Conservation (phyloP, 37 sponge, comb jelly and placozoan genomes). For the Aphrocallistes beatrix region DNA sequence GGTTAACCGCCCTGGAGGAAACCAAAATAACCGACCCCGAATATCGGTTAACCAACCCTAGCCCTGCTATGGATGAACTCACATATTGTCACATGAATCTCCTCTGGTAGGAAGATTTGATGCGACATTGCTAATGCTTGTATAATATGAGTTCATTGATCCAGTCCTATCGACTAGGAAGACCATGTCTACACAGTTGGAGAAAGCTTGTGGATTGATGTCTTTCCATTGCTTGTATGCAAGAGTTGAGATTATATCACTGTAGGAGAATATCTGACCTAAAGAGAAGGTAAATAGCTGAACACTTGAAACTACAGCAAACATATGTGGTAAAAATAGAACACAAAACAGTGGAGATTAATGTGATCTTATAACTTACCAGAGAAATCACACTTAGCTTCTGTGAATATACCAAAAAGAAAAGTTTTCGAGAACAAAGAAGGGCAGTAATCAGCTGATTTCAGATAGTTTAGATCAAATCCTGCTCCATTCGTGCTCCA, state of each 20-base stretch:
- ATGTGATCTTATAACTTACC: no score
- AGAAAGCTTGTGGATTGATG: background rate
- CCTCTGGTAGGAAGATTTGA: background rate
- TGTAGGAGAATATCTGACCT: background rate
- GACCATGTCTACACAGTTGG: slow-evolving; percentile 8
- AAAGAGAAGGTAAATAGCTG: background rate
- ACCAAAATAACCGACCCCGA: no score
- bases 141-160: background rate
- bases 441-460: background rate
- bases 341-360: no score
- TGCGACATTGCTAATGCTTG: background rate
- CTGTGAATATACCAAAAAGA: background rate
- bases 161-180: background rate
- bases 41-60: no score
- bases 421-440: background rate
- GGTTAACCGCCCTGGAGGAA: no score
- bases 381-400: background rate
- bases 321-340: no score
- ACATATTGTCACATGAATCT: background rate
- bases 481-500: background rate
- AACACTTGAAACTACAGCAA: no score
- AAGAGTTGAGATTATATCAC: background rate
- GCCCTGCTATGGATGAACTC: no score
- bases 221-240: background rate
- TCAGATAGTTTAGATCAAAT: background rate